phyloP scores from a whole-genome alignment of 1,140 invertebrate species.

The Heliconius hermathena region DNA sequence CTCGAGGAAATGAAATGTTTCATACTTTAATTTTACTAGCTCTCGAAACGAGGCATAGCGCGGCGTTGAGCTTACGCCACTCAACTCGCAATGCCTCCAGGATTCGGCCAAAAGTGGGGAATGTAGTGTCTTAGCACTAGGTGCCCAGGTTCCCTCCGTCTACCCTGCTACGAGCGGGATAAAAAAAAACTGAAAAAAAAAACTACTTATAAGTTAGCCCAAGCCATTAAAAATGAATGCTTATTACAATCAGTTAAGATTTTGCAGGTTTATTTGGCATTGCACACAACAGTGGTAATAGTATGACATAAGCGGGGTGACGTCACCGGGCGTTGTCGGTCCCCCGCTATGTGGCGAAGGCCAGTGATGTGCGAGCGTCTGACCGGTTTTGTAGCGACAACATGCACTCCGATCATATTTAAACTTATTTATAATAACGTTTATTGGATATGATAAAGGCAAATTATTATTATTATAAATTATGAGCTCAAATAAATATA shows the following conservation, averaged over 20 bases:
- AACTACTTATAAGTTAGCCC: too few species aligned
- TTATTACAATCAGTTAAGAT: background rate
- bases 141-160: too few species aligned
- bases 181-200: too few species aligned
- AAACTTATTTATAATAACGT: background rate
- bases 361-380: constrained; percentile 58
- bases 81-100: too few species aligned
- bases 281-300: constrained; percentile 45
- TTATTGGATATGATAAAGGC: background rate
- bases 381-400: constrained; percentile 58
- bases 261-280: constrained; percentile 39
- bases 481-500: too few species aligned
- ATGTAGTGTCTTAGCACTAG: too few species aligned
- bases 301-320: constrained; percentile 76
- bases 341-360: constrained; percentile 61
- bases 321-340: constrained; percentile 69
- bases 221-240: background rate
- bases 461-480: background rate
- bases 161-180: too few species aligned
- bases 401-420: constrained; percentile 37
- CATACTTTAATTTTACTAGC: too few species aligned
- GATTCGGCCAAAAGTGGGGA: too few species aligned
- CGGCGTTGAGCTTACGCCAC: too few species aligned
- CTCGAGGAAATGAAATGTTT: too few species aligned
- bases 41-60: too few species aligned